Percentiles rank a stretch among this genome's conserved stretches.
Conservation (phyloP, 2,797 vertebrate species). For the Hippoglossus hippoglossus region DNA sequence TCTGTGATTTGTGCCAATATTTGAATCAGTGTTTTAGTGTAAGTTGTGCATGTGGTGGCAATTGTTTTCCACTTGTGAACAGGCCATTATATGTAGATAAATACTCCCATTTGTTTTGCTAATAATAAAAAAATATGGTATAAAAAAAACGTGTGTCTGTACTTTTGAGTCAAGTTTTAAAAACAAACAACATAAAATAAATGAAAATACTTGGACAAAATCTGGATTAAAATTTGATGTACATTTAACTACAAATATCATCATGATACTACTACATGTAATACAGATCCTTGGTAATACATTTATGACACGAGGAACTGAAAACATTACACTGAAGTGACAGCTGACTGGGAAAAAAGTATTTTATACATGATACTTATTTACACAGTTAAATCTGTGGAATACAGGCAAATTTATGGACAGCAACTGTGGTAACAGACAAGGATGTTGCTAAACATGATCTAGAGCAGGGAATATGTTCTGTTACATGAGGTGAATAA, state of each 20-base stretch:
- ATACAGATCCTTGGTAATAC: background rate
- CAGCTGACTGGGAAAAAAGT: conserved; percentile 23
- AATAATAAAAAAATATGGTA: conserved; percentile 59
- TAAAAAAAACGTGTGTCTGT: conserved; percentile 18
- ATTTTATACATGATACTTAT: conserved; percentile 60
- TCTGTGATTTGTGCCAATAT: conserved; percentile 35
- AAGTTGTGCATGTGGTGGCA: conserved; percentile 3
- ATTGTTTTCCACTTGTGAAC: conserved; percentile 17
- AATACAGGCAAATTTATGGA: conserved; percentile 39
- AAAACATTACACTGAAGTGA: conserved; percentile 30
- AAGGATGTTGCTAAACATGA: conserved; percentile 14
- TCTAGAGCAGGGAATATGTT: conserved; percentile 10
- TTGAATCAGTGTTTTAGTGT: conserved; percentile 19
- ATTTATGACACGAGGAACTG: background rate
- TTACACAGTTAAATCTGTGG: conserved; percentile 59
- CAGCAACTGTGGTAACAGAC: conserved; percentile 29
- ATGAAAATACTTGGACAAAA: background rate
- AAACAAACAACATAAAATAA: background rate
- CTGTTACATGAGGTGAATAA: conserved; percentile 10
- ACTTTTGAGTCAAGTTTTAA: conserved; percentile 14
- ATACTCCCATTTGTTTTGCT: conserved; percentile 25
- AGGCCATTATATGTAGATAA: conserved; percentile 18
- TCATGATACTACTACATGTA: background rate
- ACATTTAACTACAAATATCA: background rate
- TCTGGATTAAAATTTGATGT: background rate